These are phyloP conservation scores for Pavo muticus DNA, from an alignment of 2,113 vertebrate genomes.

Conservation along the genomic window DNA sequence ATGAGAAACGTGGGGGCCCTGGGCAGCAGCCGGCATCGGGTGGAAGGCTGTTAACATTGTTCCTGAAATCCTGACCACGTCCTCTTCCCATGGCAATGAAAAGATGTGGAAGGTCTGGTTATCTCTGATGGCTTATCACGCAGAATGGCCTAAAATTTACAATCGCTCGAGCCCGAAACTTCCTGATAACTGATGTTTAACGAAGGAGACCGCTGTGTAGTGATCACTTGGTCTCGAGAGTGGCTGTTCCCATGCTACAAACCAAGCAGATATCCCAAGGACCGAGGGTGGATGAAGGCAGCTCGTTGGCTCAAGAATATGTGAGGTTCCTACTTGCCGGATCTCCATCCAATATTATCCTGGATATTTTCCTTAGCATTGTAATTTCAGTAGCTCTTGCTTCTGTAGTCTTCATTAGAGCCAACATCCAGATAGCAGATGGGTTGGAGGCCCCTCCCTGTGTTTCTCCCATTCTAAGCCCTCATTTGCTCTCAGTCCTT, in stretches of 20 bases:
- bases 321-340: not conserved
- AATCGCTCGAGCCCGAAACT: not conserved
- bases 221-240: not conserved
- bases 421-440: rapidly evolving
- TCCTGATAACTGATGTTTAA: not conserved
- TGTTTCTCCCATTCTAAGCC: not conserved
- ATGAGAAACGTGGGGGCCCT: constrained; percentile 30
- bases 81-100: constrained; percentile 66
- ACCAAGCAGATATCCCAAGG: rapidly evolving
- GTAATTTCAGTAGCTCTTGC: not conserved
- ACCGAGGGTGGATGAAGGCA: rapidly evolving
- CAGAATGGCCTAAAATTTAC: not conserved
- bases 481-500: not conserved
- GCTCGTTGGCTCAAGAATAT: not conserved
- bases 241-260: not conserved
- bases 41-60: constrained; percentile 60
- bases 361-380: not conserved
- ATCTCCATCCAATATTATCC: not conserved
- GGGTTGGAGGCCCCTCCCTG: not conserved
- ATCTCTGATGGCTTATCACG: constrained; percentile 14
- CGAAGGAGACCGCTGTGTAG: not conserved
- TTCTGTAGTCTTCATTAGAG: not conserved
- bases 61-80: constrained; percentile 58
- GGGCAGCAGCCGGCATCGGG: not conserved
- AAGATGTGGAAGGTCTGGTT: constrained; percentile 65